Conservation (phyloP, 2,888 invertebrate genomes). For the Hypsopygia costalis region DNA sequence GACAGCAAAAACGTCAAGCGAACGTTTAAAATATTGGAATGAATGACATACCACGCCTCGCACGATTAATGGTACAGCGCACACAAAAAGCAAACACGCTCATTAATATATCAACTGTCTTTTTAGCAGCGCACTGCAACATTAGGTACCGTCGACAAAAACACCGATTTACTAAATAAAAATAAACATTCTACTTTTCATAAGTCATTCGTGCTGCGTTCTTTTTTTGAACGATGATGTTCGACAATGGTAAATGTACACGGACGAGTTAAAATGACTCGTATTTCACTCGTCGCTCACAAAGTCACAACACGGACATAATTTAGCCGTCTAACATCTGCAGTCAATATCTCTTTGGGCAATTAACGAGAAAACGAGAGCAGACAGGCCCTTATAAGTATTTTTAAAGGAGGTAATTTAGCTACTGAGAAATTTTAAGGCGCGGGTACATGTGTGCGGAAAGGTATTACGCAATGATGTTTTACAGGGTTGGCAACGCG, state of each 20-base stretch:
- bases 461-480: no score
- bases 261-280: conserved; percentile 54
- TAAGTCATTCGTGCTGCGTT: conserved; percentile 41
- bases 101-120: conserved; percentile 81
- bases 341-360: conserved; percentile 71
- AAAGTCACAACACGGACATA: conserved; percentile 56
- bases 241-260: conserved; percentile 47
- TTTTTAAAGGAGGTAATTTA: conserved; percentile 69
- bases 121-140: conserved; percentile 58
- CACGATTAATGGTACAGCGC: conserved; percentile 73
- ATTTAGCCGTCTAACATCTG: conserved; percentile 70
- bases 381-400: conserved; percentile 61
- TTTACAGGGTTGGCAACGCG: no score
- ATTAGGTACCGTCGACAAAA: conserved; percentile 60
- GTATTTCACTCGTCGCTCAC: conserved; percentile 63
- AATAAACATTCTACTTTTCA: conserved; percentile 32
- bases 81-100: conserved; percentile 75
- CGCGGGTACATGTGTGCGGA: conserved; percentile 24
- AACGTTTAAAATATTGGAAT: conserved; percentile 79
- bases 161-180: conserved; percentile 25
- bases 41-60: conserved; percentile 79
- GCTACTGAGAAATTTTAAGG: conserved; percentile 35
- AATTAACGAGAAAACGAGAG: conserved; percentile 68
- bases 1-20: conserved; percentile 72
- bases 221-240: conserved; percentile 30